phyloP scores from a whole-genome alignment of 1,140 invertebrate species.

The Zaprionus ghesquierei region DNA sequence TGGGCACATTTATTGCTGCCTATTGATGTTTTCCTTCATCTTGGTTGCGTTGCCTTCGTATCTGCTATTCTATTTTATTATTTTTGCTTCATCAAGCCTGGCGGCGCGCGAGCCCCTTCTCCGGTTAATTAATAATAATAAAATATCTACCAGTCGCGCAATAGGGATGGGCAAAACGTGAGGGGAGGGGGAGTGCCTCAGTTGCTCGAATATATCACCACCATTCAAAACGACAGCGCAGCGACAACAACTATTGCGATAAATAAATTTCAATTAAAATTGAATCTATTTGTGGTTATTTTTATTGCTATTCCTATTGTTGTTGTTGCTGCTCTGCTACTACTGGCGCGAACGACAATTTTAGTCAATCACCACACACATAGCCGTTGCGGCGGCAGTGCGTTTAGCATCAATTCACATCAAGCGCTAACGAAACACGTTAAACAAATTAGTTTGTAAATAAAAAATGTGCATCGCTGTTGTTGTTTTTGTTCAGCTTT shows the following conservation, averaged over 20 bases:
- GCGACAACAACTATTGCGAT: constrained; percentile 34
- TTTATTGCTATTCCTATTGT: constrained; percentile 29
- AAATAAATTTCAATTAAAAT: constrained; percentile 79
- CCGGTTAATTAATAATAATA: not conserved
- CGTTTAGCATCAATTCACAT: constrained; percentile 32
- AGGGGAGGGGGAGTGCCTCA: not conserved
- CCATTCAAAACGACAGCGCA: not conserved
- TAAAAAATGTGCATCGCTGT: constrained; percentile 45
- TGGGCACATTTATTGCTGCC: constrained; percentile 71
- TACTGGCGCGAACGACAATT: constrained; percentile 7
- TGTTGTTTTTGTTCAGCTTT: constrained; percentile 13
- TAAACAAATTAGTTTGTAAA: constrained; percentile 45
- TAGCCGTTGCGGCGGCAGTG: not conserved
- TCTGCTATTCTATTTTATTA: not conserved
- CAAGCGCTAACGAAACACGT: constrained; percentile 36
- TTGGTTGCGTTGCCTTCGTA: constrained; percentile 21
- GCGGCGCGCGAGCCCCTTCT: not conserved
- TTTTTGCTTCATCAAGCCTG: constrained; percentile 31
- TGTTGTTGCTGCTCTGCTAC: constrained; percentile 8
- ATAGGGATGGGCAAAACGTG: not conserved
- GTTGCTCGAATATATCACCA: constrained; percentile 26
- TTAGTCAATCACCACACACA: constrained; percentile 37
- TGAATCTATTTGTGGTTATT: constrained; percentile 39
- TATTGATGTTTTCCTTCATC: constrained; percentile 55
- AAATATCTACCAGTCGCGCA: not conserved